Conservation (phyloP, 2,797 vertebrate species). For the Esox masquinongy region DNA sequence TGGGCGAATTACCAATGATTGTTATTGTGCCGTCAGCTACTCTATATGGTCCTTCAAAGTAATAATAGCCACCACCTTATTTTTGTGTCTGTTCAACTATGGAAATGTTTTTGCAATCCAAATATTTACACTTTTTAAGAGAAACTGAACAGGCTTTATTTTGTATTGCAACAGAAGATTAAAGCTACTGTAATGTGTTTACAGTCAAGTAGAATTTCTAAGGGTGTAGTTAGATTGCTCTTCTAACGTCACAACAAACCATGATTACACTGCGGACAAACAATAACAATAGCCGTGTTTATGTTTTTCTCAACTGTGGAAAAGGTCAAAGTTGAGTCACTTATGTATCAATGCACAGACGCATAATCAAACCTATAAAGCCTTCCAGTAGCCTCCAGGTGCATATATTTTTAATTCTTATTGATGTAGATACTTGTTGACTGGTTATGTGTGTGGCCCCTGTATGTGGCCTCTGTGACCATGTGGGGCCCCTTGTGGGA, state of each 20-base stretch:
- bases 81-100: no score
- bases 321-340: background rate
- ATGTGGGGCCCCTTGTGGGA: conserved; percentile 51
- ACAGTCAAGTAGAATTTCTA: background rate
- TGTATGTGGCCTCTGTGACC: conserved; percentile 31
- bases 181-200: background rate
- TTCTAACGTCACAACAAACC: conserved; percentile 23
- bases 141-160: conserved; percentile 36
- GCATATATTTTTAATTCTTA: background rate
- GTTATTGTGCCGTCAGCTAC: no score
- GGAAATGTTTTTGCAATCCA: background rate
- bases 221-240: conserved; percentile 9
- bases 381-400: background rate
- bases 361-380: conserved; percentile 1
- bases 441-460: conserved; percentile 39
- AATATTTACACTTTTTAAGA: conserved; percentile 7
- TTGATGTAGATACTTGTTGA: background rate
- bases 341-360: background rate
- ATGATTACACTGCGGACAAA: conserved; percentile 5
- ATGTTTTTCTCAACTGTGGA: background rate
- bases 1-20: no score
- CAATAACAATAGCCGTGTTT: conserved; percentile 22
- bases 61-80: no score
- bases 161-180: conserved; percentile 46
- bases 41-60: no score